Conservation (phyloP, 2,113 vertebrate species). For the Meriones unguiculatus region DNA sequence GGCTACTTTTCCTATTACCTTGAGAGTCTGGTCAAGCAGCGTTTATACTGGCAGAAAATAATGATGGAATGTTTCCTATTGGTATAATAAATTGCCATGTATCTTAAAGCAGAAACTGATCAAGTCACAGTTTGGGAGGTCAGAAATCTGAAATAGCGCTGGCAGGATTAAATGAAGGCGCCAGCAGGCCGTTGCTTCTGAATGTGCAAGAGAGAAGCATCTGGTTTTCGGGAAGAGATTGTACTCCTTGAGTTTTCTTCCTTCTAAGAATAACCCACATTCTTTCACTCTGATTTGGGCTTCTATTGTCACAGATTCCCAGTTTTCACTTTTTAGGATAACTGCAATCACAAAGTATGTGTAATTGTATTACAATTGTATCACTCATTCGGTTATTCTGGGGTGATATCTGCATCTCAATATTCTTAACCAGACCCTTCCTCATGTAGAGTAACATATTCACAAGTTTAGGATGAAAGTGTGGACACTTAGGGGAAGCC, state of each 20-base stretch:
- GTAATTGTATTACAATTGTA: no score
- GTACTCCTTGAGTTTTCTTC: neutral
- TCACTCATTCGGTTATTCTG: neutral
- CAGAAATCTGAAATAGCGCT: neutral
- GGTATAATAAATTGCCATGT: neutral
- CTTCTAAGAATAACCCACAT: fast-evolving
- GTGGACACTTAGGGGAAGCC: fast-evolving
- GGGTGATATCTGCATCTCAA: neutral
- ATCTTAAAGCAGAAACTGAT: neutral
- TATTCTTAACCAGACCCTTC: neutral
- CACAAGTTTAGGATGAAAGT: neutral
- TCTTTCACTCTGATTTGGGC: neutral
- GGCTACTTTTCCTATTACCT: neutral
- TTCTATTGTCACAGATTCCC: neutral
- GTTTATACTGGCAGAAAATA: neutral
- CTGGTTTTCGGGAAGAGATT: neutral
- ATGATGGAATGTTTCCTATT: fast-evolving
- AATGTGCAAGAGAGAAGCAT: neutral
- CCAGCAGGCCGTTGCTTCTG: neutral
- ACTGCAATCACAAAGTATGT: fast-evolving
- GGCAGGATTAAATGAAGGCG: neutral
- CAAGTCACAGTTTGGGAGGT: neutral
- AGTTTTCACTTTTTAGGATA: neutral
- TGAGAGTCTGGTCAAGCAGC: neutral
- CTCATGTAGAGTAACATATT: neutral